A percentile compares a stretch with the other conserved stretches of the same genome.
These are phyloP conservation scores for Cyprinodon brontotheroides DNA, from an alignment of 2,113 vertebrate species.

Conservation along the genomic window DNA sequence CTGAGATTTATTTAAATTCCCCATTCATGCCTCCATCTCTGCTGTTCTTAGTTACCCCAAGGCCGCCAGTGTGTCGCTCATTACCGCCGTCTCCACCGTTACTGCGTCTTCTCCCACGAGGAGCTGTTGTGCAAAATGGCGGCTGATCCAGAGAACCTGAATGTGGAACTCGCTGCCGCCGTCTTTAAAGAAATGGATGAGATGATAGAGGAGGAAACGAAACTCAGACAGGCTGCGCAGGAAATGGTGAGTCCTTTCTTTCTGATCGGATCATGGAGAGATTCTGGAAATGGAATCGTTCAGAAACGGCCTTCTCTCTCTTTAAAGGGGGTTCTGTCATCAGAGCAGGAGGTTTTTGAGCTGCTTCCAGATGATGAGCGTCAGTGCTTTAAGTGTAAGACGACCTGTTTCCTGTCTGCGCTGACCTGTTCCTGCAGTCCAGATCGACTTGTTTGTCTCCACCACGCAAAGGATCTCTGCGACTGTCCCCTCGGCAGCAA, in stretches of 20 bases:
- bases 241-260: conserved; percentile 82
- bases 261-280: not conserved
- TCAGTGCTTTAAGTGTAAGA: conserved; percentile 94
- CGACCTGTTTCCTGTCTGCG: conserved; percentile 97
- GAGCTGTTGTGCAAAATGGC: conserved; percentile 99
- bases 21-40: not conserved
- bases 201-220: conserved; percentile 91
- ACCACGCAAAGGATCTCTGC: conserved; percentile 89
- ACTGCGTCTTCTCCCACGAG: conserved; percentile 98
- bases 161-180: conserved; percentile 94
- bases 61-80: conserved; percentile 96
- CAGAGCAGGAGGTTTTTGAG: conserved; percentile 97
- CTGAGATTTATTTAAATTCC: not conserved
- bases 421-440: conserved; percentile 94
- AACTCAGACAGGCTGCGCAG: conserved; percentile 85
- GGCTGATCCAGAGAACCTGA: conserved; percentile 92
- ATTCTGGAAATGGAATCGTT: not conserved
- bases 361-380: conserved; percentile 96
- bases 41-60: conserved; percentile 83
- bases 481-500: conserved; percentile 90
- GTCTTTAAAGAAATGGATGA: conserved; percentile 92
- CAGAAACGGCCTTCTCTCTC: not conserved
- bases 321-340: conserved; percentile 89
- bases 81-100: conserved; percentile 90
- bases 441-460: conserved; percentile 91